phyloP scores from a whole-genome alignment of 1,140 invertebrate genomes.

The Chironomus tepperi region DNA sequence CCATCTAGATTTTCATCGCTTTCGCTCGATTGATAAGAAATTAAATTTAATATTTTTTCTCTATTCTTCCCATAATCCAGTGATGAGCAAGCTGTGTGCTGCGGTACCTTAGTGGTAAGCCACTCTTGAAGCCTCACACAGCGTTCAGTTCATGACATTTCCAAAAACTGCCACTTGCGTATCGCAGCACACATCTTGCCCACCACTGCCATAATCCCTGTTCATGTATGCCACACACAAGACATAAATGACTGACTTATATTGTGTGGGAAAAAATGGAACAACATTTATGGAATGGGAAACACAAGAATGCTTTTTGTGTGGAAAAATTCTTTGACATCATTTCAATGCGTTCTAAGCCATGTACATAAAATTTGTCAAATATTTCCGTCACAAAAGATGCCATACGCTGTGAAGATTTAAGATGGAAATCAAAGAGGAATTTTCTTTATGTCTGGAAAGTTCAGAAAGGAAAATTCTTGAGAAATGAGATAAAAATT shows the following conservation, averaged over 20 bases:
- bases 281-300: background rate
- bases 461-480: background rate
- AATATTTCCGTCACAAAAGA: background rate
- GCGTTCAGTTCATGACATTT: no score
- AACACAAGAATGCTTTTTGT: constrained; percentile 13
- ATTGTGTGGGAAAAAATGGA: background rate
- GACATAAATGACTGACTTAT: no score
- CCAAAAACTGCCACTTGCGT: no score
- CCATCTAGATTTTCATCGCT: no score
- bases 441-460: constrained; percentile 13
- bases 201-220: no score
- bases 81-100: no score
- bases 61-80: no score
- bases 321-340: background rate
- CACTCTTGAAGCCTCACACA: no score
- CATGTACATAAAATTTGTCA: background rate
- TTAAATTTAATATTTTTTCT: background rate
- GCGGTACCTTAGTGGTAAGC: no score
- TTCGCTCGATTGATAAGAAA: background rate
- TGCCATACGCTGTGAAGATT: background rate
- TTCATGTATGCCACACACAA: no score
- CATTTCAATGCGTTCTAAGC: background rate
- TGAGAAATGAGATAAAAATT: no score
- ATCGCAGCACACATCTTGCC: no score
- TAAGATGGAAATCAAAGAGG: constrained; percentile 1